These are phyloP conservation scores for Cistogaster globosa DNA, from an alignment of 2,888 invertebrate genomes.

Conservation along the genomic window DNA sequence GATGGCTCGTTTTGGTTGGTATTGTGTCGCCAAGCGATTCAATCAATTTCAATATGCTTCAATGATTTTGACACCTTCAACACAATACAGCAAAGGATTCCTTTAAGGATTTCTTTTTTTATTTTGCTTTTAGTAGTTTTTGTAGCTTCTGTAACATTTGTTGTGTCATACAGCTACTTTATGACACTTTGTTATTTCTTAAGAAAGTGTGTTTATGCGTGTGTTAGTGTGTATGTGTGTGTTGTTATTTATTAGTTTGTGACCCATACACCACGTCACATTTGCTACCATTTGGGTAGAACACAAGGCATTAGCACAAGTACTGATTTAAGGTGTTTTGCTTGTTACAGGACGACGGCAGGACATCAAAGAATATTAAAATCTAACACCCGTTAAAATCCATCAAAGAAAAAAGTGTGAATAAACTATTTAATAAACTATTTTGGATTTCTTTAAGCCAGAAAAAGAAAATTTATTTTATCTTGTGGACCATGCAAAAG, in stretches of 20 bases:
- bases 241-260: not conserved
- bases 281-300: conserved; percentile 57
- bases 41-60: conserved; percentile 78
- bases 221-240: not conserved
- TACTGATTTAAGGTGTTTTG: not conserved
- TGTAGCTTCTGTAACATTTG: conserved; percentile 32
- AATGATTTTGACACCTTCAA: conserved; percentile 77
- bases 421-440: conserved; percentile 47
- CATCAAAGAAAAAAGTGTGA: conserved; percentile 51
- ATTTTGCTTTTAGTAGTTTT: not conserved
- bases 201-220: not conserved
- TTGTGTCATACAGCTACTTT: conserved; percentile 61
- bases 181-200: conserved; percentile 44
- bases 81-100: conserved; percentile 44
- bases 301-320: conserved; percentile 55
- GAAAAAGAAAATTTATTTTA: conserved; percentile 32
- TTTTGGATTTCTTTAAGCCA: conserved; percentile 8
- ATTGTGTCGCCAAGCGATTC: conserved; percentile 72
- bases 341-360: conserved; percentile 41
- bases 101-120: conserved; percentile 44
- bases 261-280: conserved; percentile 51
- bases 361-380: conserved; percentile 64
- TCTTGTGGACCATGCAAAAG: conserved; percentile 60
- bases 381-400: conserved; percentile 63
- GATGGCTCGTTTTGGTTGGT: conserved; percentile 43